Conservation (phyloP, 2,113 vertebrate genomes). For the Tetrao urogallus region DNA sequence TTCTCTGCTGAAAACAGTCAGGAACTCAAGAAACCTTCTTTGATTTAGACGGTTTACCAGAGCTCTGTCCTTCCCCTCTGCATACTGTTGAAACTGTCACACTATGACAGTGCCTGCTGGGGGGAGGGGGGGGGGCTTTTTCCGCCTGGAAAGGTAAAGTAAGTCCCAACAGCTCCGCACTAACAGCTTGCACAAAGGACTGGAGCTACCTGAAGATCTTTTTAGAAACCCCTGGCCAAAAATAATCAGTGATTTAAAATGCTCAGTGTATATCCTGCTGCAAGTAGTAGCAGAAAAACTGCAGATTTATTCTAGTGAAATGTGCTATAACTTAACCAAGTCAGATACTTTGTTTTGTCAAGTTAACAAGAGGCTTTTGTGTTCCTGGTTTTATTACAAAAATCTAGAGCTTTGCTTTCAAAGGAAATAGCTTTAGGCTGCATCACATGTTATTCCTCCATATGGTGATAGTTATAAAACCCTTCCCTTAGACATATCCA, state of each 20-base stretch:
- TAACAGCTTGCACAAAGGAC: neutral
- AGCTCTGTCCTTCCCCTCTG: neutral
- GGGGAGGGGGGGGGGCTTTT: neutral
- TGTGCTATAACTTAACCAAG: neutral
- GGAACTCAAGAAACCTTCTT: neutral
- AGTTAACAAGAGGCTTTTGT: neutral
- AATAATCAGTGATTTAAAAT: neutral
- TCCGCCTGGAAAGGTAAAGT: neutral
- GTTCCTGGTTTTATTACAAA: neutral
- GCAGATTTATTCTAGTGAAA: neutral
- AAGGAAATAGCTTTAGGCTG: slow-evolving; percentile 47
- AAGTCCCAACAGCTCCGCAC: neutral
- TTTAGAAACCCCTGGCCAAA: neutral
- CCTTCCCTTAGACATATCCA: slow-evolving; percentile 26
- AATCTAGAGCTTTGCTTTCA: slow-evolving; percentile 54
- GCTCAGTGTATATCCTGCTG: neutral
- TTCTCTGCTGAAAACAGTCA: neutral
- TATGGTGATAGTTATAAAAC: slow-evolving; percentile 46
- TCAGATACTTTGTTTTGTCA: neutral
- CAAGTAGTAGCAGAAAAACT: neutral
- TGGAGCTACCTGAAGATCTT: neutral
- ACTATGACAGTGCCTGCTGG: neutral
- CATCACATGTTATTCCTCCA: slow-evolving; percentile 22
- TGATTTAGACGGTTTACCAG: neutral
- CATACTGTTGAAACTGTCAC: neutral